Conservation (phyloP, 2,113 vertebrate species). For the Baryphthengus martii region DNA sequence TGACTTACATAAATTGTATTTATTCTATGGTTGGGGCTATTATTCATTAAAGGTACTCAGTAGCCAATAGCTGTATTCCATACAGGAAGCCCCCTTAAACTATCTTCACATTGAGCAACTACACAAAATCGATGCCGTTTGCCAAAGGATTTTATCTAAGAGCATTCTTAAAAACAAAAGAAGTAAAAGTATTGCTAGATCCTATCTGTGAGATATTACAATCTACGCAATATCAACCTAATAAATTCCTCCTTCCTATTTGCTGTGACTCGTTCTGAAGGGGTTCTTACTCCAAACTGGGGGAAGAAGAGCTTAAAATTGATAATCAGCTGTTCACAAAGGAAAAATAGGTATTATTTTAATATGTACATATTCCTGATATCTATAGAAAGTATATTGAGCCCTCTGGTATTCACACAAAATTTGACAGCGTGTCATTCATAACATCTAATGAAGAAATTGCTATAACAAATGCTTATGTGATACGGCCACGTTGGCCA, state of each 20-base stretch:
- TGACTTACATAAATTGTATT: slow-evolving; percentile 1
- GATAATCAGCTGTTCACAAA: not conserved
- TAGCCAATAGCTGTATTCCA: not conserved
- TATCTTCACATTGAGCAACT: not conserved
- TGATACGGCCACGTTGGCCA: not conserved
- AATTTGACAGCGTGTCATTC: not conserved
- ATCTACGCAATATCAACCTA: not conserved
- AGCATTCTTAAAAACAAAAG: not conserved
- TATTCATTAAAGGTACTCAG: not conserved
- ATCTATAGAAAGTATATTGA: not conserved
- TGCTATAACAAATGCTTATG: not conserved
- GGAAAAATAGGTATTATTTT: not conserved
- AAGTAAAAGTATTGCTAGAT: not conserved
- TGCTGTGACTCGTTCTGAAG: slow-evolving; percentile 7
- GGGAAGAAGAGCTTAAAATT: not conserved
- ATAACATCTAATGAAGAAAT: not conserved
- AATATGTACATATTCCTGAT: not conserved
- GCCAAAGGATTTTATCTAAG: not conserved
- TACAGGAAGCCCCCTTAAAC: not conserved
- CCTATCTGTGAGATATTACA: not conserved
- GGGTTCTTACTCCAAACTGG: not conserved
- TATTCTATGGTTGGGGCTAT: not conserved
- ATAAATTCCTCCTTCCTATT: not conserved
- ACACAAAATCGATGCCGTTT: not conserved
- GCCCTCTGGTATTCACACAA: slow-evolving; percentile 21